Evolutionary conservation across 2,888 invertebrate species (phyloP).

Genomic region (Hirtodrosophila alboralis): DNA sequence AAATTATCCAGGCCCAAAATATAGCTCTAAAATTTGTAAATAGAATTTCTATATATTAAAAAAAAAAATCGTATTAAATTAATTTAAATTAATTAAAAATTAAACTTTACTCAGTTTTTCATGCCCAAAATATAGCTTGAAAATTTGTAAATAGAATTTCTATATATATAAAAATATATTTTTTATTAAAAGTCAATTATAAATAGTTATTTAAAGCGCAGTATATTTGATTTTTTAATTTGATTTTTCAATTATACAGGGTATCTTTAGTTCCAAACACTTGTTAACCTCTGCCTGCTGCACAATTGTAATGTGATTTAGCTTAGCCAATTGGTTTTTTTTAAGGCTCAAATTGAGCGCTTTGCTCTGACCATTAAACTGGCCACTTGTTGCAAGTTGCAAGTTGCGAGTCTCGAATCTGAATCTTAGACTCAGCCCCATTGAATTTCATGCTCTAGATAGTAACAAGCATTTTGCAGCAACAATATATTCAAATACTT

Average conservation of each 20-base stretch:
- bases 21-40: too few relatives aligned
- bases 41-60: too few relatives aligned
- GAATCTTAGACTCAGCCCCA: constrained; percentile 50
- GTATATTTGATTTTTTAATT: background rate
- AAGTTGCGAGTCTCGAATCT: constrained; percentile 23
- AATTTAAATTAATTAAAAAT: too few relatives aligned
- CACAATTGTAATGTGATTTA: constrained; percentile 28
- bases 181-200: too few relatives aligned
- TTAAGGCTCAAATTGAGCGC: constrained; percentile 40
- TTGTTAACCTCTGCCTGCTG: background rate
- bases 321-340: constrained; percentile 47
- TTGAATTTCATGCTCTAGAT: constrained; percentile 77
- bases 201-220: too few relatives aligned
- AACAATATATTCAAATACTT: constrained; percentile 44
- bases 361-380: constrained; percentile 55
- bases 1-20: too few relatives aligned
- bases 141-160: too few relatives aligned
- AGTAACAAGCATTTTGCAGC: constrained; percentile 62
- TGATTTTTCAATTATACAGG: too few relatives aligned
- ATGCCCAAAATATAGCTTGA: too few relatives aligned
- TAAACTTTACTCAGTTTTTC: too few relatives aligned
- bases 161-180: too few relatives aligned
- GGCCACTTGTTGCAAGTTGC: constrained; percentile 48
- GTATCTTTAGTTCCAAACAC: constrained; percentile 9
- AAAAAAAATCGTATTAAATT: too few relatives aligned